Evolutionary conservation across 2,113 vertebrate species (phyloP).

Genomic region (Nematolebias whitei): DNA sequence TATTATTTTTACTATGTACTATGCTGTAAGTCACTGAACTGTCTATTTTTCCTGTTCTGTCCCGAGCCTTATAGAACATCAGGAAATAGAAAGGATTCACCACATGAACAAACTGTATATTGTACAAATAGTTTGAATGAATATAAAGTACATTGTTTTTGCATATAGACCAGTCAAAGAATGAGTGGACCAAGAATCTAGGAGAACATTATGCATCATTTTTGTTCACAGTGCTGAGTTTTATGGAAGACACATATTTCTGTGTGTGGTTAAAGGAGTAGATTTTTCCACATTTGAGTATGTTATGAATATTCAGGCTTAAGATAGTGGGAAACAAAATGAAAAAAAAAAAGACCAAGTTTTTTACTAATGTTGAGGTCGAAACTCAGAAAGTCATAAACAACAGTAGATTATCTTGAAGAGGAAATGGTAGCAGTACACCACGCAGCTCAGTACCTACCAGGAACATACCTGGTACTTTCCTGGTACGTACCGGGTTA

Average conservation of each 20-base stretch:
- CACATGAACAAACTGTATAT: constrained; percentile 2
- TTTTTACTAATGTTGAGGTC: no score
- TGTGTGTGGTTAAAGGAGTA: not conserved
- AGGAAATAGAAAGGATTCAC: constrained; percentile 7
- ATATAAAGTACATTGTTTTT: not conserved
- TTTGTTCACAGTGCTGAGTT: not conserved
- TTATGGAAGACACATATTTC: constrained; percentile 16
- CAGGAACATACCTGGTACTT: no score
- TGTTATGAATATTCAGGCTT: not conserved
- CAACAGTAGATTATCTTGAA: no score
- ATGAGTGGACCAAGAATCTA: not conserved
- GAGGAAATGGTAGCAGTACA: no score
- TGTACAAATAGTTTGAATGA: no score
- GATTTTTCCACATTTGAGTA: not conserved
- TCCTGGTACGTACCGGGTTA: no score
- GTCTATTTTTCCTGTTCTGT: constrained; percentile 5
- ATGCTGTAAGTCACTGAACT: constrained; percentile 25
- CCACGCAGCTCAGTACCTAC: no score
- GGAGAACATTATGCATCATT: not conserved
- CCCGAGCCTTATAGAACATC: not conserved
- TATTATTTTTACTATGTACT: no score
- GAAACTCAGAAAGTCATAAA: no score
- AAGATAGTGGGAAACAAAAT: no score
- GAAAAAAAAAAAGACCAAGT: no score
- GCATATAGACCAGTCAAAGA: not conserved